Conservation (phyloP, 2,797 vertebrate genomes). For the Dermochelys coriacea region DNA sequence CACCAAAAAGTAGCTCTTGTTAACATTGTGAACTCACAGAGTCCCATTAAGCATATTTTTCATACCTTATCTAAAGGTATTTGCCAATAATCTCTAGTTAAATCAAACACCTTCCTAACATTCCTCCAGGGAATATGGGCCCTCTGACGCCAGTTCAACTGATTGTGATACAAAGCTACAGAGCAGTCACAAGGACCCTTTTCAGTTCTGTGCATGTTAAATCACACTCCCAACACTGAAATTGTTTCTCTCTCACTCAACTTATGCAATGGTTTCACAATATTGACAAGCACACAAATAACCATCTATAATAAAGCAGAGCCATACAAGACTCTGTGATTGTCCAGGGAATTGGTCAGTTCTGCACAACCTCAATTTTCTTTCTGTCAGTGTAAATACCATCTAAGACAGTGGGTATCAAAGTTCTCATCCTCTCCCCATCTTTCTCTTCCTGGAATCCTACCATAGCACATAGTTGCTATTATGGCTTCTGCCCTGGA, state of each 20-base stretch:
- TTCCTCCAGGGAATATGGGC: too few relatives aligned
- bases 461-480: not conserved
- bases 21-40: too few relatives aligned
- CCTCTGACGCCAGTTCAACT: too few relatives aligned
- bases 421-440: not conserved
- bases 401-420: not conserved
- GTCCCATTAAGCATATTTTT: too few relatives aligned
- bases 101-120: too few relatives aligned
- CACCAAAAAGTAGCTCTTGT: too few relatives aligned
- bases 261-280: not conserved
- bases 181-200: too few relatives aligned
- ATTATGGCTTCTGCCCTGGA: not conserved
- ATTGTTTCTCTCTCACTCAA: not conserved
- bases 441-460: not conserved
- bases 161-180: too few relatives aligned
- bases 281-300: not conserved
- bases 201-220: too few relatives aligned
- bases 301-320: not conserved
- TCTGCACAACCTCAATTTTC: not conserved
- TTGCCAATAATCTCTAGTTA: too few relatives aligned
- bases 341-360: not conserved
- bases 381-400: not conserved
- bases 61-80: too few relatives aligned
- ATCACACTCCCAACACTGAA: not conserved
- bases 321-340: not conserved